phyloP scores from a whole-genome alignment of 2,888 invertebrate species.

The Aspidapion aeneum region DNA sequence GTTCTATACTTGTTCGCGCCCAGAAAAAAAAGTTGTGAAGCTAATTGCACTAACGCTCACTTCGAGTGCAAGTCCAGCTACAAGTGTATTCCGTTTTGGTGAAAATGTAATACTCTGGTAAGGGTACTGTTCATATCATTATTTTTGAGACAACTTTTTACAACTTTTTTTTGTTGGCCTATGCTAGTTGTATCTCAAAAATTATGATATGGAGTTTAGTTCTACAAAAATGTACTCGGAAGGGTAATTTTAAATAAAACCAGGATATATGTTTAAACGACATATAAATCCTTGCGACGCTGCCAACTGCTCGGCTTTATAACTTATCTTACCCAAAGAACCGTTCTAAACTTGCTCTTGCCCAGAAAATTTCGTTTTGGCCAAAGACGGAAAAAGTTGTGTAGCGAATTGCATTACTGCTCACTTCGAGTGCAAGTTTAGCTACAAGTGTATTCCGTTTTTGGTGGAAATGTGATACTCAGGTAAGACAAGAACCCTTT shows the following conservation, averaged over 20 bases:
- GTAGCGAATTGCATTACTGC: slow-evolving; percentile 73
- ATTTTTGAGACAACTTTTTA: too few relatives aligned
- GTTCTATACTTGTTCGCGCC: slow-evolving; percentile 69
- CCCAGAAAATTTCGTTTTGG: slow-evolving; percentile 73
- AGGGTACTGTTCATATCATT: too few relatives aligned
- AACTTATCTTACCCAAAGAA: slow-evolving; percentile 66
- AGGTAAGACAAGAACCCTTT: too few relatives aligned
- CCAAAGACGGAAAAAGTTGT: slow-evolving; percentile 62
- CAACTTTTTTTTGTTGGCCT: too few relatives aligned
- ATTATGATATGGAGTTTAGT: too few relatives aligned
- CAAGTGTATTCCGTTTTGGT: slow-evolving; percentile 88
- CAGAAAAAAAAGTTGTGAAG: slow-evolving; percentile 69
- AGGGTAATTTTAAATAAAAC: too few relatives aligned
- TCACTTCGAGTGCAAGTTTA: slow-evolving; percentile 75
- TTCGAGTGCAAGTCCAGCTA: slow-evolving; percentile 75
- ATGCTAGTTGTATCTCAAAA: too few relatives aligned
- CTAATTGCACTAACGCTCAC: slow-evolving; percentile 78
- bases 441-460: slow-evolving; percentile 88
- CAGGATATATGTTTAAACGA: too few relatives aligned
- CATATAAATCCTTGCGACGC: slow-evolving; percentile 55
- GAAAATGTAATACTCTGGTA: slow-evolving; percentile 76
- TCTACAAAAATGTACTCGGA: too few relatives aligned
- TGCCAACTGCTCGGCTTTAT: slow-evolving; percentile 76
- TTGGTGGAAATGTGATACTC: slow-evolving; percentile 79
- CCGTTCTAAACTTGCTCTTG: slow-evolving; percentile 67